Base-by-base conservation (phyloP, 2,888 invertebrate genomes). In the Euproctis similis region DNA sequence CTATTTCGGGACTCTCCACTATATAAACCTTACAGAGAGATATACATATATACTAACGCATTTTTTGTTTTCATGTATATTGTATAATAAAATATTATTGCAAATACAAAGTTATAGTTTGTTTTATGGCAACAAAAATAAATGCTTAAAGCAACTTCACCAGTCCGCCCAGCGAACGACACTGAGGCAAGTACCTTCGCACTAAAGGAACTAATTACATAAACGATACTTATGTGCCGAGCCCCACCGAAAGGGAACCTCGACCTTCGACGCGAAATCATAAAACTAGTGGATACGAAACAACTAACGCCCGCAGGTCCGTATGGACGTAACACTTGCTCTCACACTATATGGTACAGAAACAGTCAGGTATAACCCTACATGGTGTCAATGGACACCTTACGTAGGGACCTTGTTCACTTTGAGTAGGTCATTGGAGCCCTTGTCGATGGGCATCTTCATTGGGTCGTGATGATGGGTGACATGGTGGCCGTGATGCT, bases 391-490 rank as follows among this genome's bases (percentile, higher is more conserved):
- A 49, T 59, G 55, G 46, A 53, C 68, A 64, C 85, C 86, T 90
- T 91, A 91, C 90, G 91, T 90, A 52, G 90, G 90, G 73, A 91
- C 91, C 85, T 92, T 92, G 67, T 90, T 89, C 67, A 91, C 92
- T 86, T 92, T 92, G 62, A 92, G 87, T 56, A 92, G 88, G 85
- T 92, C 92, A 58, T 88, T 86, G 82, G 90, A 87, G 64, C 88
- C 87, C 70, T 92, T 92, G 70, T 91, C 92, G 71, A 92, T 85
- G 53, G 89, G 88, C 86, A 90, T 88, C 73, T 89, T 89, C 81
- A 91, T 90, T 45, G 90, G 89, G 68, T 90, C 90, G 76, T 90
- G 90, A 59, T 90, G 90, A 67, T 90, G 90, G 59, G 89, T 89
- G 59, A 89, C 89, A 62, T 88, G 87, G 58, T 89, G 88, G 45